phyloP scores from a whole-genome alignment of 2,113 vertebrate genomes.

The Myrmophylax atrothorax region DNA sequence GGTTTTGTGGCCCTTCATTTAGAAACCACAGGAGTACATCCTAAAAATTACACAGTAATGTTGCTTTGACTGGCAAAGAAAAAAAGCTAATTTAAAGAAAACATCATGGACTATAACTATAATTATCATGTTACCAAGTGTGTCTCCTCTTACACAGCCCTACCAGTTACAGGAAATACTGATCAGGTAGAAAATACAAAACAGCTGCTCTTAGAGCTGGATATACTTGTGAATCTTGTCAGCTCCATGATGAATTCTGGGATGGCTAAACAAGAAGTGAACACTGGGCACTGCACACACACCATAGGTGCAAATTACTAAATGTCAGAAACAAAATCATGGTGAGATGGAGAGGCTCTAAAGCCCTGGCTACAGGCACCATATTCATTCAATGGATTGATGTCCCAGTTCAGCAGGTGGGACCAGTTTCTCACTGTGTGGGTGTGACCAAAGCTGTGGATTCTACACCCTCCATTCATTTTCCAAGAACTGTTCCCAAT shows the following conservation, averaged over 20 bases:
- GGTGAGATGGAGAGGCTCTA: not conserved
- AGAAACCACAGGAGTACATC: not conserved
- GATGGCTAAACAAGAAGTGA: not conserved
- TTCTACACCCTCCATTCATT: too few relatives aligned
- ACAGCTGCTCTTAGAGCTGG: not conserved
- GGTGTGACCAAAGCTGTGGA: too few relatives aligned
- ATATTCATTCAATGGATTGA: not conserved
- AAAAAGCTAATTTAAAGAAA: not conserved
- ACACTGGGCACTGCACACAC: not conserved
- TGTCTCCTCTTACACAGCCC: not conserved
- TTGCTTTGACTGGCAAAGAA: not conserved
- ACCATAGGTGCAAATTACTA: not conserved
- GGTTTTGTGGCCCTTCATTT: not conserved
- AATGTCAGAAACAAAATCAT: not conserved
- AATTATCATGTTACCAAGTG: not conserved
- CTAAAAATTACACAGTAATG: not conserved
- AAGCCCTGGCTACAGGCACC: not conserved
- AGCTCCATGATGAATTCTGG: not conserved
- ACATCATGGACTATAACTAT: not conserved
- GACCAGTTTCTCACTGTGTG: too few relatives aligned
- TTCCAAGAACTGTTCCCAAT: too few relatives aligned
- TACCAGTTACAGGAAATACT: not conserved
- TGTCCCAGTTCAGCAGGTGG: too few relatives aligned
- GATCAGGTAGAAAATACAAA: not conserved
- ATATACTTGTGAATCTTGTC: not conserved